Percentiles rank a stretch among this genome's conserved stretches.
These are phyloP conservation scores for Wiebesia pumilae DNA, from an alignment of 1,140 invertebrate genomes.

Conservation along the genomic window DNA sequence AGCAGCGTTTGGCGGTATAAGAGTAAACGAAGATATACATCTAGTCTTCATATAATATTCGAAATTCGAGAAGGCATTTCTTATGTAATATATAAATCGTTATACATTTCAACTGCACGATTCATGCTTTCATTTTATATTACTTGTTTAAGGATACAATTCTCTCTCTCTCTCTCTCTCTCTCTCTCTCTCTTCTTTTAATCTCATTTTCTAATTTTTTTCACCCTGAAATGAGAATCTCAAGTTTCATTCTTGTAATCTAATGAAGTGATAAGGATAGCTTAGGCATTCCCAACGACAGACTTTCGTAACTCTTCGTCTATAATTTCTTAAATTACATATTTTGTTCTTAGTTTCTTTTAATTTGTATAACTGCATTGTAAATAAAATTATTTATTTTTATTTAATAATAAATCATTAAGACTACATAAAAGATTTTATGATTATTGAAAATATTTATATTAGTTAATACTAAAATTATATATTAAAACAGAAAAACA, in stretches of 20 bases:
- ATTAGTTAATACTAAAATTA: no score
- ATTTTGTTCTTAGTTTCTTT: background rate
- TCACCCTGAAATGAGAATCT: slow-evolving; percentile 12
- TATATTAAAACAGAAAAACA: no score
- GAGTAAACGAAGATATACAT: slow-evolving; percentile 48
- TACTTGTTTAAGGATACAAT: background rate
- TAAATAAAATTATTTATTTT: background rate
- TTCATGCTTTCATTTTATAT: slow-evolving; percentile 41
- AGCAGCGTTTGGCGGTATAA: slow-evolving; percentile 39
- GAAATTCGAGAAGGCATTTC: slow-evolving; percentile 54
- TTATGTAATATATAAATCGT: slow-evolving; percentile 51
- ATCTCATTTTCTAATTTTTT: background rate
- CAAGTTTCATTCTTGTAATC: background rate
- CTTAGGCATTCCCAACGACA: slow-evolving; percentile 32
- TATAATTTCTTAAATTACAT: background rate
- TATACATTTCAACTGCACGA: slow-evolving; percentile 45
- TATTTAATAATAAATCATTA: no score
- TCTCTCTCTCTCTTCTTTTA: background rate
- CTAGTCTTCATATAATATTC: slow-evolving; percentile 52
- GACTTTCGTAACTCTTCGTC: slow-evolving; percentile 13
- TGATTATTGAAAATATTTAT: no score
- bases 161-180: background rate
- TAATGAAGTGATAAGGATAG: slow-evolving; percentile 5
- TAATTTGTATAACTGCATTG: background rate
- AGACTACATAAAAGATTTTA: no score